Conservation (phyloP, 2,113 vertebrate species). For the Onychorhynchus coronatus region DNA sequence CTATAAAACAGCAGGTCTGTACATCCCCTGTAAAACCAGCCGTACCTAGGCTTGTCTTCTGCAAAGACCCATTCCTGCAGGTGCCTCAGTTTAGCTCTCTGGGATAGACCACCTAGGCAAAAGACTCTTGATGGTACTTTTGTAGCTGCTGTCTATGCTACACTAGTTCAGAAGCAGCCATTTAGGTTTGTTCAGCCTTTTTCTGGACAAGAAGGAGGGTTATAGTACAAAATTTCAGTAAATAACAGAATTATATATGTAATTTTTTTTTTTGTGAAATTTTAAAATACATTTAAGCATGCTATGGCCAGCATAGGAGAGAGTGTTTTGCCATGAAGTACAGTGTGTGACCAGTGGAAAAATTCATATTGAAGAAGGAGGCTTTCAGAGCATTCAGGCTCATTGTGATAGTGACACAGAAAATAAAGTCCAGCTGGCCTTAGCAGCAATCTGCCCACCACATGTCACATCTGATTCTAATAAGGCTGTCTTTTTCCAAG, state of each 20-base stretch:
- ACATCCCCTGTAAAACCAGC: background rate
- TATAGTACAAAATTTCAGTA: background rate
- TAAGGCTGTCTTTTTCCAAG: background rate
- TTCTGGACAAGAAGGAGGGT: background rate
- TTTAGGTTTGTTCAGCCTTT: background rate
- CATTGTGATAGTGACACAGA: background rate
- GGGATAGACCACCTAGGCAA: fast-evolving
- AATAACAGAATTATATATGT: background rate
- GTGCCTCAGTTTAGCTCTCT: background rate
- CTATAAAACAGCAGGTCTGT: background rate
- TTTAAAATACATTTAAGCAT: background rate
- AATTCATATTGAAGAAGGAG: background rate
- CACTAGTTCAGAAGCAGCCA: background rate
- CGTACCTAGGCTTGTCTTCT: background rate
- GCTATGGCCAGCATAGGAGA: background rate
- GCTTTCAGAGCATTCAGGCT: background rate
- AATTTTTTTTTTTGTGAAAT: background rate
- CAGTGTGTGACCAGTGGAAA: background rate
- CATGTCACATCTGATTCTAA: background rate
- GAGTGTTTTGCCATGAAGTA: background rate
- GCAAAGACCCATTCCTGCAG: background rate
- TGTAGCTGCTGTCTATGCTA: background rate
- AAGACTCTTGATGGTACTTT: background rate
- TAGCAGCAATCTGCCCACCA: background rate
- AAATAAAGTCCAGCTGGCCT: background rate